Percentiles rank a stretch among this genome's conserved stretches.
These are phyloP conservation scores for Graptemys geographica DNA, from an alignment of 2,797 vertebrate genomes.

Conservation along the genomic window DNA sequence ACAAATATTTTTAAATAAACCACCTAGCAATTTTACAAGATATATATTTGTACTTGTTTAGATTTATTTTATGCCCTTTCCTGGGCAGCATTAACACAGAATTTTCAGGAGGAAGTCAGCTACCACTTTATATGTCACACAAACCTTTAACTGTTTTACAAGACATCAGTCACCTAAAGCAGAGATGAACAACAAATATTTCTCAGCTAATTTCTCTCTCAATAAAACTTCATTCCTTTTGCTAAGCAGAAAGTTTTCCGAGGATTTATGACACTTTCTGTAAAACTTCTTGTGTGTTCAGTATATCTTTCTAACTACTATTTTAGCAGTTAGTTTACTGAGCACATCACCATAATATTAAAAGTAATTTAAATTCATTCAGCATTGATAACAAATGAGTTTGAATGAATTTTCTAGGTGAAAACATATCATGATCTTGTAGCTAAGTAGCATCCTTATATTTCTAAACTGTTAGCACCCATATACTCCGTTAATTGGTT, in stretches of 20 bases:
- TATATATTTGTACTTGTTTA: not conserved
- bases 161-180: not conserved
- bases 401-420: conserved; percentile 41
- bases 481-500: conserved; percentile 38
- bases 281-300: not conserved
- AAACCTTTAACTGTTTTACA: not conserved
- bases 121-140: not conserved
- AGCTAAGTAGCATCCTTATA: conserved; percentile 54
- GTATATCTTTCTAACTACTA: conserved; percentile 24
- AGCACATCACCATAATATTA: conserved; percentile 57
- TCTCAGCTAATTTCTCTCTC: conserved; percentile 30
- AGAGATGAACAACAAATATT: conserved; percentile 7
- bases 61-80: not conserved
- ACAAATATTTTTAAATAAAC: not conserved
- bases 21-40: not conserved
- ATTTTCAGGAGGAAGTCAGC: not conserved
- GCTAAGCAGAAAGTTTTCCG: conserved; percentile 18
- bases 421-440: conserved; percentile 53
- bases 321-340: conserved; percentile 36
- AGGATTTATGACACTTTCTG: conserved; percentile 14
- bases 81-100: not conserved
- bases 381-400: conserved; percentile 53
- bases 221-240: conserved; percentile 34
- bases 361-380: conserved; percentile 76
- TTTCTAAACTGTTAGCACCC: conserved; percentile 51